Evolutionary conservation across 2,888 invertebrate genomes (phyloP), one percentile per base, ranked within the genome.

Genomic region (Lithophane ornitopus): DNA sequence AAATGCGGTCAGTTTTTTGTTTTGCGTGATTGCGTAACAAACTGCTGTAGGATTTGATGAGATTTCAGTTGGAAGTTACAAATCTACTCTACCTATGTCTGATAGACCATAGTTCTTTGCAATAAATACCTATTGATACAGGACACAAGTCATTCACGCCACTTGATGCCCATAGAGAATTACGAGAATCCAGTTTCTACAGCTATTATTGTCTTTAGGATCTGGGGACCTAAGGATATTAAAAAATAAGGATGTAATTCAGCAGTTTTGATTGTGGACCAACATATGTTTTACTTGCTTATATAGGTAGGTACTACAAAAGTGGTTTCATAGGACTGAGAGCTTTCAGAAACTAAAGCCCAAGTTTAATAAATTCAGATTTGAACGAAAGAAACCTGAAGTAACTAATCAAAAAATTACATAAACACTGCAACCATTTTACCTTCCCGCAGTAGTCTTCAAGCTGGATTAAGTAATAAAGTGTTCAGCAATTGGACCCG

Each of bases 161-260:
- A 22, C 19, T 4, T 28, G 6, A 70, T 70, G 16, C n/a, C 19
- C 16, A 56, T 19, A 28, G 34, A n/a, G n/a, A n/a, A 44, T 72
- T 70, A 56, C 34, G n/a, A 71, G n/a, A 34, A 22, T 34, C n/a
- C 6, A 72, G 54, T 56, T 44, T 56, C 11, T 70, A 46, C 14
- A 28, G 8, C 22, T 46, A 65, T 28, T 28, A 65, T 4, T 28
- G 12, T 34, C 19, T 19, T 44, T n/a, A 2, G 2, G n/a, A 52
- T 56, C 34, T 22, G 16, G 3, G 9, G 8, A 46, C 28, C 8
- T 2, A 16, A 73, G 11, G 1, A 26, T 16, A 41, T 28, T 1
- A 16, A 46, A 54, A n/a, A n/a, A 69, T 46, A 66, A 46, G 6
- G 0, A 16, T 11, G 7, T 49, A 49, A 39, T 39, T 39, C 26